Evolutionary conservation across 1,140 invertebrate genomes (phyloP).

Genomic region (Tetraneura akinire): DNA sequence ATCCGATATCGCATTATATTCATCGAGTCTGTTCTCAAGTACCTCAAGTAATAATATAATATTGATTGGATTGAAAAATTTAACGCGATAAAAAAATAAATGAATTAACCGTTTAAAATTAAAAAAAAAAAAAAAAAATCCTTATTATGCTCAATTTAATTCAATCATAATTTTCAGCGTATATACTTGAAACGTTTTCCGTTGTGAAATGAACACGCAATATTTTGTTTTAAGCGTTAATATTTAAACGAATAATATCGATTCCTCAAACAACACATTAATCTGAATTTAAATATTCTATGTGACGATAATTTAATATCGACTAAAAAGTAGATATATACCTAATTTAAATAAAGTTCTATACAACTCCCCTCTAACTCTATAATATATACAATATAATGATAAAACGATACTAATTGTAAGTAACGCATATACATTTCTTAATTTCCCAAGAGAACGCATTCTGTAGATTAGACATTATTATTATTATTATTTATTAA

Average conservation of each 20-base stretch:
- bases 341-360: slow-evolving; percentile 47
- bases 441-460: slow-evolving; percentile 46
- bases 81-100: not conserved
- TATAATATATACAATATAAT: not conserved
- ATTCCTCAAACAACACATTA: slow-evolving; percentile 29
- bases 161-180: not conserved
- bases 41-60: too few relatives aligned
- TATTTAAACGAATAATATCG: not conserved
- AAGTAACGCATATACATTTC: slow-evolving; percentile 21
- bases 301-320: slow-evolving; percentile 33
- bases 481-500: slow-evolving; percentile 14
- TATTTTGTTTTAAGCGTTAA: not conserved
- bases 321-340: slow-evolving; percentile 37
- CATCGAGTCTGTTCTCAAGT: not conserved
- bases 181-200: not conserved
- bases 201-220: not conserved
- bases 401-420: slow-evolving; percentile 46
- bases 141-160: not conserved
- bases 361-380: not conserved
- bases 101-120: not conserved
- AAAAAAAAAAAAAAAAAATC: not conserved
- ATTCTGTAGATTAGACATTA: not conserved
- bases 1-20: slow-evolving; percentile 5
- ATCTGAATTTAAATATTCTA: slow-evolving; percentile 42
- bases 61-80: slow-evolving; percentile 29